Evolutionary conservation across 2,113 vertebrate species (phyloP).

Genomic region (Ptyas mucosa): DNA sequence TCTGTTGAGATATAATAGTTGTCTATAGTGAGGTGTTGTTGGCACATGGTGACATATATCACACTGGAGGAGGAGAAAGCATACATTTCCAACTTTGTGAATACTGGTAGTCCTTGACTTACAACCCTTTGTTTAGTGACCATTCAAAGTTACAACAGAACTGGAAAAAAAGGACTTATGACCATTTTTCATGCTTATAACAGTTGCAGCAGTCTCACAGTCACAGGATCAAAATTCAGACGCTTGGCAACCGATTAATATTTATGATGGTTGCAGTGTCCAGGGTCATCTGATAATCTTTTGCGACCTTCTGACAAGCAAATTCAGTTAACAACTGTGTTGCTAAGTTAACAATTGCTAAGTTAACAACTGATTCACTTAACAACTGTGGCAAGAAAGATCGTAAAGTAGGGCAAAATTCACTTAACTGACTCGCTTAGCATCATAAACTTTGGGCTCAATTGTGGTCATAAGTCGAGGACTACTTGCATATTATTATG

Average conservation of each 20-base stretch:
- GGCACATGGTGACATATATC: neutral
- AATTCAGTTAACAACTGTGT: neutral
- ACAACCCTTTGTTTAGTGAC: neutral
- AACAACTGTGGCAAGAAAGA: no score
- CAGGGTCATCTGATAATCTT: neutral
- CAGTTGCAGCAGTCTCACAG: neutral
- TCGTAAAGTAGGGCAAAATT: no score
- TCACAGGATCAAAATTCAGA: neutral
- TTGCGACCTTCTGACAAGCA: neutral
- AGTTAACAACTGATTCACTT: neutral
- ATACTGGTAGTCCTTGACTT: neutral
- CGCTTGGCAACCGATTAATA: neutral
- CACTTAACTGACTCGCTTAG: no score
- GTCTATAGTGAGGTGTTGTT: neutral
- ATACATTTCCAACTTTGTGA: neutral
- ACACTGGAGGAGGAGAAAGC: no score
- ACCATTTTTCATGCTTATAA: neutral
- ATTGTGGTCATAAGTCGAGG: no score
- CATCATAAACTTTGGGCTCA: no score
- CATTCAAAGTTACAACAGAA: neutral
- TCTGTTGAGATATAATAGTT: neutral
- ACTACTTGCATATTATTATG: no score
- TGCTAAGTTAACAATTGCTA: neutral
- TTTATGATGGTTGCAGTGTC: neutral
- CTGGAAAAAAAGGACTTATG: neutral